These are phyloP conservation scores for Tetranychus truncatus DNA, from an alignment of 2,888 invertebrate species.

Conservation along the genomic window DNA sequence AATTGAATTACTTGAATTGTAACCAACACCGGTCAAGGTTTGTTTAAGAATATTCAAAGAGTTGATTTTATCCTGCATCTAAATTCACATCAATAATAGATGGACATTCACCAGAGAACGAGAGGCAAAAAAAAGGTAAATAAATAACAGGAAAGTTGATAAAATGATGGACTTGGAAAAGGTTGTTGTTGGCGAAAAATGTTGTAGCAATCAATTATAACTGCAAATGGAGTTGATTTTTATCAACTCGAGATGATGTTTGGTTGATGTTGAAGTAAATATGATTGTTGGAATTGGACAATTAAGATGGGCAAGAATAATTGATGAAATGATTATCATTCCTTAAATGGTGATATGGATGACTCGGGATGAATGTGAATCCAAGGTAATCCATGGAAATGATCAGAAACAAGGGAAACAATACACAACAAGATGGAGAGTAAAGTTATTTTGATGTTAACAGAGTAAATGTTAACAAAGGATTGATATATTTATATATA, in stretches of 20 bases:
- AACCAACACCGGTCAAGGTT: not conserved
- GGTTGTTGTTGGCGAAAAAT: no score
- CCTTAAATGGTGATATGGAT: not conserved
- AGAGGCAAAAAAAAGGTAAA: not conserved
- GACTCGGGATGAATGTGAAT: not conserved
- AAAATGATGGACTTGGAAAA: no score
- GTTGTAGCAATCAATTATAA: not conserved
- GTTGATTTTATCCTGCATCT: not conserved
- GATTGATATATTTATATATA: not conserved
- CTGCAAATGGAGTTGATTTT: not conserved
- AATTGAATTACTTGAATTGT: not conserved
- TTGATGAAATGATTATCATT: not conserved
- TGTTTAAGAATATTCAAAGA: not conserved
- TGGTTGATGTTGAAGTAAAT: no score
- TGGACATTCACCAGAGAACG: not conserved
- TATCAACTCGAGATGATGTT: no score
- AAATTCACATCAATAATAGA: not conserved
- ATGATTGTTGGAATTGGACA: not conserved
- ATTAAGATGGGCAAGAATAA: not conserved
- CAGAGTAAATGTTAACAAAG: not conserved
- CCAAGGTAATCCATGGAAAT: not conserved
- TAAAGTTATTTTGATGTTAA: not conserved
- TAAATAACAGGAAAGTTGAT: not conserved
- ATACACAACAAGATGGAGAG: not conserved
- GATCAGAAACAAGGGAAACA: not conserved